Conservation (phyloP, 2,113 vertebrate species). For the Marmota flaviventris region DNA sequence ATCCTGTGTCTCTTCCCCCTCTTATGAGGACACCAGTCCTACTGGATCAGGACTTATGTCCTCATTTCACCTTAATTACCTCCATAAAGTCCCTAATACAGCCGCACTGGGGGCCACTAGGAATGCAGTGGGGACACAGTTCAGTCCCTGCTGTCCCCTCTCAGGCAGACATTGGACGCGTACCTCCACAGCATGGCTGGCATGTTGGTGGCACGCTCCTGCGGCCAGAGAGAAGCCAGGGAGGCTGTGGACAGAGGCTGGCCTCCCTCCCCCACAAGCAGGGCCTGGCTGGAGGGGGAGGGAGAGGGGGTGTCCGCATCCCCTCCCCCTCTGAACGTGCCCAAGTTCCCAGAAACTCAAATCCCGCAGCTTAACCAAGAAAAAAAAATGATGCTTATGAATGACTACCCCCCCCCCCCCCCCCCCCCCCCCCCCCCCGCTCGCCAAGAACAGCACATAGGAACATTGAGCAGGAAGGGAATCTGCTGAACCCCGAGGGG, state of each 20-base stretch:
- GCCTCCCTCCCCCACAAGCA: neutral
- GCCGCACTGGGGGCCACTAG: neutral
- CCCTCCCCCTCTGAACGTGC: no score
- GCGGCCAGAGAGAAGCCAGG: no score
- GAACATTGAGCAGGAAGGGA: no score
- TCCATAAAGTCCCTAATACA: neutral
- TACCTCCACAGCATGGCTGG: no score
- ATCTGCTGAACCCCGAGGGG: no score
- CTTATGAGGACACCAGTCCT: neutral
- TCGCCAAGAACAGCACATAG: neutral
- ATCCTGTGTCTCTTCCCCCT: neutral
- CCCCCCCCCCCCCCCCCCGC: no score
- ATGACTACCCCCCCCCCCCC: rapidly evolving
- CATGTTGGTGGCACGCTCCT: no score
- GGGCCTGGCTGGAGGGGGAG: neutral
- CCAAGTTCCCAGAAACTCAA: neutral
- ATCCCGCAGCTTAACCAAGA: neutral
- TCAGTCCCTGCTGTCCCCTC: neutral
- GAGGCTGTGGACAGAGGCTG: no score
- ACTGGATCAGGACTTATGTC: neutral
- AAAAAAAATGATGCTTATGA: neutral
- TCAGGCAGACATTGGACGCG: neutral
- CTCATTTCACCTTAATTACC: neutral
- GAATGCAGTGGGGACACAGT: neutral
- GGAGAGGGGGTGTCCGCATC: rapidly evolving